Base-by-base conservation (phyloP, 92 coral and sea anemone genomes). In the Pocillopora meandrina region DNA sequence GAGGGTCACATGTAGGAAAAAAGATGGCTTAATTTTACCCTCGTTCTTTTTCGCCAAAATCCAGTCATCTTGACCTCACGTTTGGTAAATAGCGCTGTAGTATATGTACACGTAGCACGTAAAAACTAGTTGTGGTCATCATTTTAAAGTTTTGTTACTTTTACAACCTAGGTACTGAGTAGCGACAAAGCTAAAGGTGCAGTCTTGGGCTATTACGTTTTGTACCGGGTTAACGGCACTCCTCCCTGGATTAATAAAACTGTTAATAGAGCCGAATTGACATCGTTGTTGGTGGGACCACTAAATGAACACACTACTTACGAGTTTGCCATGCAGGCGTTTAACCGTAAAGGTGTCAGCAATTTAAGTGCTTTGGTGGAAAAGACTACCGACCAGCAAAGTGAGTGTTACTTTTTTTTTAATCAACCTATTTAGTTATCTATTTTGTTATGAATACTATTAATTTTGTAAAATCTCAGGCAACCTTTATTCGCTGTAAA, bases 281-380 rank as follows among this genome's bases (percentile, higher is more conserved):
- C 81, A 13, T 64, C 68, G 1, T 33, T 9, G 23, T 14, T 61
- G 58, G 17, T 77, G 69, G 21, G 56, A 73, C 56, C 77, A 33
- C 20, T 77, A 33, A 18, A 59, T 20, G 5, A 77, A 56, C 49
- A 49, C n/a, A 77, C 81, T 10, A 0, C 13, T 5, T 77, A 77
- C 61, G 42, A 77, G 68, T 77, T 77, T 77, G 33, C 71, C 42
- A 61, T 77, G 70, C 71, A 77, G 33, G 81, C 69, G 34, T 77
- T 77, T 61, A 77, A 77, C 68, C 33, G 81, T 56, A 77, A 77
- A 5, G 81, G 81, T 35, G 81, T 33, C 17, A 64, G 81, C 59
- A 8, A 1, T 16, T 3, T 1, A 26, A 77, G 81, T 31, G 3
- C 81, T 19, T 10, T 17, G 69, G 9, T 77, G 56, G 58, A 34